These are phyloP conservation scores for Holacanthella duospinosa DNA, from an alignment of 2,888 invertebrate species.

Conservation along the genomic window DNA sequence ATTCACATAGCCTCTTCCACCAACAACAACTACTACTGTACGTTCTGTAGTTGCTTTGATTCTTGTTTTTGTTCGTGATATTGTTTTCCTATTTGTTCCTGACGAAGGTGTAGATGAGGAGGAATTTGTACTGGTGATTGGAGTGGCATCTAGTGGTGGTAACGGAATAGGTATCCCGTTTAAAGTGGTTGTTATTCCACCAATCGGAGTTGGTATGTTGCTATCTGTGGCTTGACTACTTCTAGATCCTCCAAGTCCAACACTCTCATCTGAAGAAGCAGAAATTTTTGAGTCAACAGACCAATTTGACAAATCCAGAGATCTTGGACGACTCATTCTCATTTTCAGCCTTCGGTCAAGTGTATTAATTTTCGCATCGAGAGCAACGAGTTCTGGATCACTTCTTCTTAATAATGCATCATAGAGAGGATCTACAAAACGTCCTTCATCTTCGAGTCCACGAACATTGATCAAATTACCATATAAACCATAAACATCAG, in stretches of 20 bases:
- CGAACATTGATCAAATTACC: slow-evolving; percentile 80
- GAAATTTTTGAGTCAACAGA: slow-evolving; percentile 76
- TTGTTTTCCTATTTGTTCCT: slow-evolving; percentile 15
- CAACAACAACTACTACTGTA: slow-evolving; percentile 74
- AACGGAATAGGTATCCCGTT: not conserved
- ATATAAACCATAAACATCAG: slow-evolving; percentile 80
- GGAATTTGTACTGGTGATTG: not conserved
- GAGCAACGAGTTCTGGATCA: slow-evolving; percentile 72
- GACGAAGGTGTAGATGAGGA: slow-evolving; percentile 2
- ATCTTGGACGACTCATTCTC: slow-evolving; percentile 70
- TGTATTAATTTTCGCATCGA: slow-evolving; percentile 71
- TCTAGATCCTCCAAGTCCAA: slow-evolving; percentile 45
- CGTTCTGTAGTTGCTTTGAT: slow-evolving; percentile 40
- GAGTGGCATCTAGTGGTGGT: not conserved
- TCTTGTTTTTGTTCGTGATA: slow-evolving; percentile 6
- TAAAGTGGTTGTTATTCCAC: not conserved
- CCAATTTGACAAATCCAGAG: slow-evolving; percentile 75
- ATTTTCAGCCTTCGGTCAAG: slow-evolving; percentile 67
- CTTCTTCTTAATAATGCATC: slow-evolving; percentile 67
- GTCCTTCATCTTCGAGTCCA: slow-evolving; percentile 70
- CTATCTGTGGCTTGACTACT: slow-evolving; percentile 48
- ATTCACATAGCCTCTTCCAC: slow-evolving; percentile 77
- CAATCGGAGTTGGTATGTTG: slow-evolving; percentile 44
- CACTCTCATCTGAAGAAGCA: slow-evolving; percentile 66
- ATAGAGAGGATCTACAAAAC: slow-evolving; percentile 56